Evolutionary conservation across 2,113 vertebrate species (phyloP).

Genomic region (Stegastes partitus): DNA sequence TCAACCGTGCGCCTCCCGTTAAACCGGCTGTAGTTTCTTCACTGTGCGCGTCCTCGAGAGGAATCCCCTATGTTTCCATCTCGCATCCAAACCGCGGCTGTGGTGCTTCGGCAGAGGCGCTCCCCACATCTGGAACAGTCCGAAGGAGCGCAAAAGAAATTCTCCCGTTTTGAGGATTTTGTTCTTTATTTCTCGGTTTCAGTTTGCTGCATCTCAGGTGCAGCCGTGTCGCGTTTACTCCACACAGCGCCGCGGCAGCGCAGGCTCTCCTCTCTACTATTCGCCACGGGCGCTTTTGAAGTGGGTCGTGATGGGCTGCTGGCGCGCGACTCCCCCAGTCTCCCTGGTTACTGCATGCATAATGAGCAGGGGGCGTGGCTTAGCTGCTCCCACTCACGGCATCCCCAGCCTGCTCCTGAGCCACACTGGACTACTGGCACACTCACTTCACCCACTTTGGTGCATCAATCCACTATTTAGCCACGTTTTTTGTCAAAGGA

Average conservation of each 20-base stretch:
- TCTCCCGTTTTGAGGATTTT: conserved; percentile 14
- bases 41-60: conserved; percentile 70
- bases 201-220: conserved; percentile 36
- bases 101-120: conserved; percentile 75
- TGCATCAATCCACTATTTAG: conserved; percentile 5
- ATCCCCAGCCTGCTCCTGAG: conserved; percentile 67
- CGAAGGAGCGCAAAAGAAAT: conserved; percentile 11
- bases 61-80: conserved; percentile 81
- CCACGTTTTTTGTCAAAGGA: no score
- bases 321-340: conserved; percentile 69
- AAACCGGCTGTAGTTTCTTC: conserved; percentile 64
- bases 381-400: conserved; percentile 63
- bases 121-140: conserved; percentile 81
- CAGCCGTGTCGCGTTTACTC: neutral
- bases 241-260: conserved; percentile 17
- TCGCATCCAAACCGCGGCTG: conserved; percentile 80
- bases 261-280: conserved; percentile 32
- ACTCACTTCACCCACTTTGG: neutral
- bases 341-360: conserved; percentile 80
- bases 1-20: neutral
- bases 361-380: conserved; percentile 66
- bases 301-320: conserved; percentile 74
- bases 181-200: neutral
- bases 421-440: conserved; percentile 40
- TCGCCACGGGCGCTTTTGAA: conserved; percentile 61